Base-by-base conservation (phyloP, 1,140 invertebrate genomes). In the Drosophila sulfurigaster region DNA sequence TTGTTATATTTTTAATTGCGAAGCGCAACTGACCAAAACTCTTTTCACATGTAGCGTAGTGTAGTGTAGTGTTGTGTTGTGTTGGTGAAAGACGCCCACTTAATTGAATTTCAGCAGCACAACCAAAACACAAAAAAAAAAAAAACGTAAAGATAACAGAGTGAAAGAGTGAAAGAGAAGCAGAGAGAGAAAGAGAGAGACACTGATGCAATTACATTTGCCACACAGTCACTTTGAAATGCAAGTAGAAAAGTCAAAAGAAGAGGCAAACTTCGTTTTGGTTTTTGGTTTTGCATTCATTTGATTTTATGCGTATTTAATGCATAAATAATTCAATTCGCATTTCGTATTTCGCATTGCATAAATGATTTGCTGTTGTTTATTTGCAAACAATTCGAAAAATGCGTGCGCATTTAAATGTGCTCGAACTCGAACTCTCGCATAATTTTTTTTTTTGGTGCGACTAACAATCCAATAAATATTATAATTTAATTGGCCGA, bases 21-120 rank as follows among this genome's bases (percentile, higher is more conserved):
- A 32, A 10, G 35, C 6, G 35, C 10, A 25, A 25, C 28, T 49
- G 28, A 28, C 32, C 51, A 32, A n/a, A 11, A 54, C 48, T 51
- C 20, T 25, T 25, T 25, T 5, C 5, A 11, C 2, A 25, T 30
- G 48, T 51, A 28, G 6, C 10, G 16, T 13, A 15, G 15, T 32
- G 41, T 54, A 20, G n/a, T 65, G 38, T 66, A 43, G 10, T 43
- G 51, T 3, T 16, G 45, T n/a, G 20, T 16, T 43, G 30, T 63
- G 56, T 45, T 58, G 43, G 43, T 30, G 35, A 62, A 63, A 45
- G 58, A 57, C 20, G 65, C 64, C 51, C 68, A 77, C 68, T 87
- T 87, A 86, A 86, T 87, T 86, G 82, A 80, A 82, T 86, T 86
- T 77, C 48, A 25, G 10, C 41, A 25, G 13, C n/a, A 52, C 49